Evolutionary conservation across 2,888 invertebrate species (phyloP), one percentile per base, ranked within the genome.

Genomic region (Megalurothrips usitatus): DNA sequence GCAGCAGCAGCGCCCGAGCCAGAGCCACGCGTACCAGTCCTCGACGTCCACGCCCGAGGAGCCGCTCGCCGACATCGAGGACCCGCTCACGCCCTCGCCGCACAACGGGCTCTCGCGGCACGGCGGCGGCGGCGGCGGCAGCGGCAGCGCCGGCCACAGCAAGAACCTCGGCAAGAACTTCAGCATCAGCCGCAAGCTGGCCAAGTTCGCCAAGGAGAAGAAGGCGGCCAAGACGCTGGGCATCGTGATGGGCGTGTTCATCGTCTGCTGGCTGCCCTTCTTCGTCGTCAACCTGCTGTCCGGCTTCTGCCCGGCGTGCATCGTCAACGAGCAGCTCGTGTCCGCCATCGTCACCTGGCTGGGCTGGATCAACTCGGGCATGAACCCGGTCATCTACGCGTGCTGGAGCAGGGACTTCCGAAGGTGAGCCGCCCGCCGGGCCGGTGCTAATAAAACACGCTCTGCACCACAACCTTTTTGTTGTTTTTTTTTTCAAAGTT

Each of bases 331-430:
- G 86, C 94, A 96, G 87, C 92, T 96, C 82, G 94, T 96, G 48
- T 93, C 94, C 83, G 94, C 95, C 78, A 92, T 96, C 82, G 96
- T 96, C 82, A 96, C 96, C 84, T 97, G 97, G 97, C 90, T 96
- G 78, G 97, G 97, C 81, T 97, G 96, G 96, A 95, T 96, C 87
- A 97, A 97, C 88, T 96, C 96, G 79, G 94, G 96, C 83, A 97
- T 97, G 96, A 97, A 97, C 89, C 98, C 98, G 0, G 96, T 98
- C 84, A 98, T 98, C 86, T 98, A 98, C 88, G 98, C 98, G n/a
- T 96, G 97, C 87, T 98, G 98, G 94, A 97, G 97, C 89, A 91
- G 96, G 86, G 98, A 98, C 88, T 98, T 98, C 87, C 90, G 96
- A 89, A 94, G 96, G 85, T 85, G 82, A 83, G 68, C 58, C n/a